Evolutionary conservation across 2,797 vertebrate species (phyloP), one percentile per base, ranked within the genome.

Genomic region (Ptychobarbus kaznakovi): DNA sequence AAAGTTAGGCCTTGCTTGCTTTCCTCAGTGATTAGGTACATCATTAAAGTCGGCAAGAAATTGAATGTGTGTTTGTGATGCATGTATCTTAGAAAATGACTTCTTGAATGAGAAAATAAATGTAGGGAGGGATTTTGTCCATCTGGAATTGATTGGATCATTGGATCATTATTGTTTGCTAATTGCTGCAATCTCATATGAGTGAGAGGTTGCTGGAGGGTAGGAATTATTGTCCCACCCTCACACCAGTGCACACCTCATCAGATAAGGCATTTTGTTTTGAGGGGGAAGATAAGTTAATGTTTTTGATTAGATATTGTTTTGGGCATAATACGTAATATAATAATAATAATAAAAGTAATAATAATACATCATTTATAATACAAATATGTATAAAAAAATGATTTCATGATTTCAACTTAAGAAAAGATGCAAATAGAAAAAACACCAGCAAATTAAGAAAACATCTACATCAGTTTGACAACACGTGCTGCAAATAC

Each of bases 81-180:
- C 38, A 70, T 16, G 25, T 16, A 9, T 46, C 40, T 8, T 6
- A 66, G 40, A 15, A 70, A 72, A 44, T 3, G 7, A 22, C 69
- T 25, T 72, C 40, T 72, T n/a, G 7, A 25, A 44, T 25, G 6
- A 25, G 61, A 65, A 65, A 28, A 61, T 25, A 63, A 61, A 28
- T 6, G 6, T 53, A 53, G 7, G 65, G 65, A 1, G 32, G 16
- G 16, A 44, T 72, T 73, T 16, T 73, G n/a, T 73, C 42, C 13
- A 16, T 73, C 1, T 7, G n/a, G 70, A 73, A 46, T 46, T 28
- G 70, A 73, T 49, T 73, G 70, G 42, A 46, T 72, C 7, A 16
- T 46, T 46, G n/a, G 42, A 46, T 72, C 7, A 16, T 73, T 46
- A 15, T 73, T 73, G 42, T 73, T 73, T 73, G 70, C 42, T 73